Evolutionary conservation across 2,888 invertebrate genomes (phyloP).

Genomic region (Calameuta filiformis): DNA sequence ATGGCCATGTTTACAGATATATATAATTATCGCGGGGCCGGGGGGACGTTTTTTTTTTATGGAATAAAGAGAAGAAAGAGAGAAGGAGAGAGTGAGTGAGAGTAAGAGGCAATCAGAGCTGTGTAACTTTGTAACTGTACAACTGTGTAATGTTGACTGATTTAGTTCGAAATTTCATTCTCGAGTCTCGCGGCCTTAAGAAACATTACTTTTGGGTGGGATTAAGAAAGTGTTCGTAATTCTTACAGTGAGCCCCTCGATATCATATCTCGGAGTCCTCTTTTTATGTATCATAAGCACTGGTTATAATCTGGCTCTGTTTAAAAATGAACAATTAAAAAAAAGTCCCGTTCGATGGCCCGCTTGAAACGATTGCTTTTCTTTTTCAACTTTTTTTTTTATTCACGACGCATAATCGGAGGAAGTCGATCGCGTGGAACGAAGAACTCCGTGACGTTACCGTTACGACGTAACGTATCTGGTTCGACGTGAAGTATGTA

Average conservation of each 20-base stretch:
- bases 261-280: not conserved
- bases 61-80: not conserved
- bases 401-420: not conserved
- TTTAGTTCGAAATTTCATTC: not conserved
- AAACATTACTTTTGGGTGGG: not conserved
- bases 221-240: not conserved
- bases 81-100: conserved; percentile 12
- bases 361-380: not conserved
- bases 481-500: not conserved
- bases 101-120: not conserved
- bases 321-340: not conserved
- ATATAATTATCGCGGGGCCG: conserved; percentile 1
- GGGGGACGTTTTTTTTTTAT: not conserved
- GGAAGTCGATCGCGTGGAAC: not conserved
- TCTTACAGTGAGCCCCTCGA: not conserved
- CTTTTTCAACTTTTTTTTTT: not conserved
- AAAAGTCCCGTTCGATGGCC: not conserved
- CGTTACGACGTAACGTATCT: not conserved
- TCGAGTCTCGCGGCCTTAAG: not conserved
- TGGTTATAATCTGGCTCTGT: not conserved
- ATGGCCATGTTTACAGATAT: conserved; percentile 39
- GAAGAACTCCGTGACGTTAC: not conserved
- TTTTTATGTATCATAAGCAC: not conserved
- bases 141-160: not conserved
- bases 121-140: not conserved